These are phyloP conservation scores for Procambarus clarkii DNA, from an alignment of 1,140 invertebrate genomes.

Conservation along the genomic window DNA sequence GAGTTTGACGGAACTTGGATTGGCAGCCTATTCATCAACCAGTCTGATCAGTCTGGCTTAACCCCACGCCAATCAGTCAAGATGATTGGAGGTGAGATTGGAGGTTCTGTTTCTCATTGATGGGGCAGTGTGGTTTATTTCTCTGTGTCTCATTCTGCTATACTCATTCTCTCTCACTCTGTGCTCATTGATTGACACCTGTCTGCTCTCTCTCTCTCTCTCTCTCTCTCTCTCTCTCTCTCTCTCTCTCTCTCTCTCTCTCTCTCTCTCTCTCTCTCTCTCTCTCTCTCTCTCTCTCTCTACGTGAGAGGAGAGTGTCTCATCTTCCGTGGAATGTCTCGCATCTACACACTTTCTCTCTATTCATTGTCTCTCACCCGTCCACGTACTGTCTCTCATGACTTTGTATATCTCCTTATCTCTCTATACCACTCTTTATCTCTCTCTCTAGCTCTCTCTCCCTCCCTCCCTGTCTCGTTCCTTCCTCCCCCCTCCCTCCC, in stretches of 20 bases:
- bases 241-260: background rate
- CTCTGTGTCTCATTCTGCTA: background rate
- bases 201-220: constrained; percentile 1
- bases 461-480: background rate
- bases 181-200: background rate
- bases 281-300: constrained; percentile 30
- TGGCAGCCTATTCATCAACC: constrained; percentile 46
- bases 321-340: too few species aligned
- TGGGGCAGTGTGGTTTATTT: background rate
- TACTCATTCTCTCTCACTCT: too few species aligned
- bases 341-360: too few species aligned
- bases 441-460: constrained; percentile 15
- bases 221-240: background rate
- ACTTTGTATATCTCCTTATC: too few species aligned
- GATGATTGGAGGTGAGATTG: constrained; percentile 20
- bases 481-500: background rate
- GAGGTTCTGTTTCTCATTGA: constrained; percentile 4
- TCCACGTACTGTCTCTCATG: too few species aligned
- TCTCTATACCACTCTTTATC: constrained; percentile 10
- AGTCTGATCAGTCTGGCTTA: constrained; percentile 29
- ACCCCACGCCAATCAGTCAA: constrained; percentile 43
- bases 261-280: constrained; percentile 23
- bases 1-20: constrained; percentile 51
- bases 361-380: too few species aligned
- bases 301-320: too few species aligned